Conservation (phyloP, 2,797 vertebrate species). For the Cryptoprocta ferox region DNA sequence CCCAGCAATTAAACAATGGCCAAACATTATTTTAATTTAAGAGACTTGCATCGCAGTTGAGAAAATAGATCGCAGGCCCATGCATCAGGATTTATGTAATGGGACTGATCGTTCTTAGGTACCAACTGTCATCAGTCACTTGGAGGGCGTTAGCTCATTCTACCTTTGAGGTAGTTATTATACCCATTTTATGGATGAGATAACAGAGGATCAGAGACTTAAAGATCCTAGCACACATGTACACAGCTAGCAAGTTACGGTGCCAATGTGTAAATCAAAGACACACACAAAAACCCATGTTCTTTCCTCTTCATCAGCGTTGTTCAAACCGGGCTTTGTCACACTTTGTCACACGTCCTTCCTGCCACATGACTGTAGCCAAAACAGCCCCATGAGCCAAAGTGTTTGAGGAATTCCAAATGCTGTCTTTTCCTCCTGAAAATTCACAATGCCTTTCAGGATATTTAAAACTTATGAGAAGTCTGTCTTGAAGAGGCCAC, state of each 20-base stretch:
- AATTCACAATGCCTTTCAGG: not conserved
- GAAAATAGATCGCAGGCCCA: constrained; percentile 29
- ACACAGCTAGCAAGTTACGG: not conserved
- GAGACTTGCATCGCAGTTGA: not conserved
- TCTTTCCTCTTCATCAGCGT: not conserved
- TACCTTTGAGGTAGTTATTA: not conserved
- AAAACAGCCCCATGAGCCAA: not conserved
- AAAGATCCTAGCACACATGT: fast-evolving
- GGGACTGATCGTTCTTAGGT: constrained; percentile 1
- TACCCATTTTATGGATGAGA: not conserved
- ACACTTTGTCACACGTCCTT: not conserved
- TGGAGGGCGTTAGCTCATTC: not conserved
- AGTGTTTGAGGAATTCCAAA: not conserved
- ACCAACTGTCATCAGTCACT: not conserved
- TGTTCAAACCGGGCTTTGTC: not conserved
- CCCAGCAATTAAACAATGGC: constrained; percentile 55
- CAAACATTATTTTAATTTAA: constrained; percentile 63
- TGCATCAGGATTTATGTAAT: not conserved
- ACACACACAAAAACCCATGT: not conserved
- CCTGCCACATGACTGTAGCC: not conserved
- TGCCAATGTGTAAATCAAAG: not conserved
- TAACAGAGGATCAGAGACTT: not conserved
- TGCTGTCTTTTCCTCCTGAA: not conserved
- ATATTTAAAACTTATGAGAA: not conserved
- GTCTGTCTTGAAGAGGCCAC: not conserved